Conservation (phyloP, 2,113 vertebrate species). For the Pterocles gutturalis region DNA sequence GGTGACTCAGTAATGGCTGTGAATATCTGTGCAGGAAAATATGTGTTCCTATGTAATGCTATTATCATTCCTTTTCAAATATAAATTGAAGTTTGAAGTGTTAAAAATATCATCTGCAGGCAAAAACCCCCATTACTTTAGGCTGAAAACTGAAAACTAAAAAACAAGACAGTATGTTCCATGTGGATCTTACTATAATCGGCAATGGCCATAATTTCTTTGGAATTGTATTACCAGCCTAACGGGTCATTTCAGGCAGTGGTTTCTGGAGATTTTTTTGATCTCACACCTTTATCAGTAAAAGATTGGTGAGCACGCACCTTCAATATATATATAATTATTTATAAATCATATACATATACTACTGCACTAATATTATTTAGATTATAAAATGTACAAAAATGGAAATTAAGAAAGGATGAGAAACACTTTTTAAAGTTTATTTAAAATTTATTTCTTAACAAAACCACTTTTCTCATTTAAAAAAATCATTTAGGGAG, state of each 20-base stretch:
- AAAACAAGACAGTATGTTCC: neutral
- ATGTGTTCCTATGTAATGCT: neutral
- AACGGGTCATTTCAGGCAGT: neutral
- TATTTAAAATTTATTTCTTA: neutral
- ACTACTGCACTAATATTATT: neutral
- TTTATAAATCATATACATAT: neutral
- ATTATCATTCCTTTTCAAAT: neutral
- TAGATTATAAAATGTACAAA: neutral
- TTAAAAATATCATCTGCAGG: neutral
- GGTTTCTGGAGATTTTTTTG: neutral
- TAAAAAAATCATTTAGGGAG: neutral
- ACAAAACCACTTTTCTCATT: neutral
- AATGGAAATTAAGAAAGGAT: neutral
- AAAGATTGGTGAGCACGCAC: neutral
- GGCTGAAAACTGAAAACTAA: neutral
- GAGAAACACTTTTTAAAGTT: neutral
- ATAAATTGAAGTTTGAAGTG: neutral
- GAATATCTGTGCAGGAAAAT: neutral
- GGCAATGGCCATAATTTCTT: neutral
- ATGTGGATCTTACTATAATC: neutral
- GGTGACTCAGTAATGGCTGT: neutral
- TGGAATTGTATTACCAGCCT: neutral
- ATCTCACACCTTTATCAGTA: neutral
- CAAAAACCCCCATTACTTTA: neutral
- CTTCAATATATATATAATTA: neutral